Percentiles rank a stretch among this genome's conserved stretches.
phyloP scores from a whole-genome alignment of 64 coral and sea anemone genomes.

The Actinia tenebrosa region DNA sequence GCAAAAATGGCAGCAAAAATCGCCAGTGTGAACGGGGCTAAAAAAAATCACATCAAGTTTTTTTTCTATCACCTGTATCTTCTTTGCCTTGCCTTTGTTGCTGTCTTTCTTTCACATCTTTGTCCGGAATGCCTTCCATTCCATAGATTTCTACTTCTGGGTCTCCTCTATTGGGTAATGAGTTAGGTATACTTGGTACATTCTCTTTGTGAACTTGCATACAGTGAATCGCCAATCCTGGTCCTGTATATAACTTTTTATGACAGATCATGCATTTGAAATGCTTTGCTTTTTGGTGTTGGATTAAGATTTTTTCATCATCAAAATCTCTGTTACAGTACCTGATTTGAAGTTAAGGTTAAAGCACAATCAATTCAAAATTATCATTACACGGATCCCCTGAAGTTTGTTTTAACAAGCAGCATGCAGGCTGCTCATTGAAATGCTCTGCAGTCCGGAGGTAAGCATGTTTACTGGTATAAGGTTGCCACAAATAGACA shows the following conservation, averaged over 20 bases:
- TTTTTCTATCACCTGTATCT: conserved; percentile 25
- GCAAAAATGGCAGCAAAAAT: no score
- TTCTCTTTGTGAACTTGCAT: conserved; percentile 99
- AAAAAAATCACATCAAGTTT: no score
- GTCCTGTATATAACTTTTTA: conserved; percentile 97
- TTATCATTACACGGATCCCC: no score
- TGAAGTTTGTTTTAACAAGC: no score
- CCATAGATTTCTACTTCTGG: conserved; percentile 99
- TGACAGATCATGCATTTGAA: conserved; percentile 99
- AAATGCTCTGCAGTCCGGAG: no score
- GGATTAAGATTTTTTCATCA: conserved; percentile 98
- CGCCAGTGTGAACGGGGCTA: no score
- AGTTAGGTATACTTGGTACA: conserved; percentile 88
- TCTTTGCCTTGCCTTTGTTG: conserved; percentile 53
- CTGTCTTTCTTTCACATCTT: conserved; percentile 95
- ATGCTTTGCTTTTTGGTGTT: conserved; percentile 99
- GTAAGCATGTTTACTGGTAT: no score
- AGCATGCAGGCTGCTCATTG: no score
- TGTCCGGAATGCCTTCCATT: conserved; percentile 99
- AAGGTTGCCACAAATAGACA: no score
- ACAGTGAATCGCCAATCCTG: conserved; percentile 96
- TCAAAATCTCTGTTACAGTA: conserved; percentile 99
- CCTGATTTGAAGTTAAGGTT: conserved; percentile 66
- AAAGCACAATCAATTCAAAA: no score
- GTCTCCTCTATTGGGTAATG: conserved; percentile 87